These are phyloP conservation scores for Arnoldichthys spilopterus DNA, from an alignment of 2,797 vertebrate species.

Conservation along the genomic window DNA sequence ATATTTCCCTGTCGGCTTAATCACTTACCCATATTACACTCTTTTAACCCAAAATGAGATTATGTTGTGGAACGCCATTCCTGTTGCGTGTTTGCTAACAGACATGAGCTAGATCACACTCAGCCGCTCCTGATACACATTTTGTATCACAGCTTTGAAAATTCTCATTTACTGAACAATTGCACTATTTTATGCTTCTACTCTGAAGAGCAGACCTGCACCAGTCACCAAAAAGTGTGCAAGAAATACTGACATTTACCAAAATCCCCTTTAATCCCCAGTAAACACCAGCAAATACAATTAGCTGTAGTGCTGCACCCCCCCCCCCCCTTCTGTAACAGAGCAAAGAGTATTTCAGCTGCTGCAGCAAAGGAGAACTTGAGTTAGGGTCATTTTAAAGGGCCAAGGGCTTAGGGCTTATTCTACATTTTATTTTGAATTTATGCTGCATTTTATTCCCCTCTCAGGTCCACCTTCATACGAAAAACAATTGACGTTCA, in stretches of 20 bases:
- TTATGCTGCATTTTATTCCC: neutral
- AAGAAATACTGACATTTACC: neutral
- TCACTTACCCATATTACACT: no score
- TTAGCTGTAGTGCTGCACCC: neutral
- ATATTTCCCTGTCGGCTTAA: no score
- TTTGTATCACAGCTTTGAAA: neutral
- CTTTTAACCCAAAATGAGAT: no score
- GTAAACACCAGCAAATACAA: neutral
- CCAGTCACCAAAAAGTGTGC: neutral
- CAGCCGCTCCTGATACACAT: neutral
- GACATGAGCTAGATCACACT: no score
- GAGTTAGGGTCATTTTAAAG: neutral
- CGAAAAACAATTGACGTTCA: no score
- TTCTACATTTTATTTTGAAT: neutral
- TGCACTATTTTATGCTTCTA: neutral
- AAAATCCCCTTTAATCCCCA: neutral
- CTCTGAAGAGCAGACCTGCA: neutral
- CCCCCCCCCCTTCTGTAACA: neutral
- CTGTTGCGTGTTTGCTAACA: no score
- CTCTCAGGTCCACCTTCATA: neutral
- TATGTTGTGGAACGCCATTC: no score
- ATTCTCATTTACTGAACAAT: neutral
- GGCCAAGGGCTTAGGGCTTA: no score
- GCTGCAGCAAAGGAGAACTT: neutral
- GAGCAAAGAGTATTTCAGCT: neutral